Conservation (phyloP, 1,140 invertebrate genomes). For the Choristoneura fumiferana region DNA sequence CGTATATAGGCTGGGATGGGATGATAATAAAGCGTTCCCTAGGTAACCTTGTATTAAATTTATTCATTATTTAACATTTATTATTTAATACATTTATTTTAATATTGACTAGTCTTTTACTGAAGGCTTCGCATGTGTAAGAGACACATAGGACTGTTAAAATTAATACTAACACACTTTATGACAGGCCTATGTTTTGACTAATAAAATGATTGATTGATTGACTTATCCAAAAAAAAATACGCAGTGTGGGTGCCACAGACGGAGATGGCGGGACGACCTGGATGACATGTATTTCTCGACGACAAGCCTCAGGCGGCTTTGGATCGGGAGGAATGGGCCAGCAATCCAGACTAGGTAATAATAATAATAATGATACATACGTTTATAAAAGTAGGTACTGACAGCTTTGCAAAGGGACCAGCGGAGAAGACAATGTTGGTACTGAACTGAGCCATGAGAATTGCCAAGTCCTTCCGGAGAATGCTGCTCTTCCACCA, state of each 20-base stretch:
- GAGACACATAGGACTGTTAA: not conserved
- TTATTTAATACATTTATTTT: not conserved
- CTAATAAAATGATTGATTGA: no score
- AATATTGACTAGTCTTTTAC: not conserved
- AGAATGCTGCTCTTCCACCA: not conserved
- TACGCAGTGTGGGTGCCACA: no score
- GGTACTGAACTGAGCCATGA: not conserved
- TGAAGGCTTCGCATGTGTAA: not conserved
- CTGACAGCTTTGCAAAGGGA: not conserved
- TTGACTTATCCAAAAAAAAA: no score
- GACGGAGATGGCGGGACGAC: no score
- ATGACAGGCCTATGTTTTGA: no score
- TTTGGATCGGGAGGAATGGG: no score
- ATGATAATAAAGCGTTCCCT: not conserved
- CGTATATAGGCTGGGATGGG: not conserved
- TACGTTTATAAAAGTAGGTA: constrained; percentile 13
- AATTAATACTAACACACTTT: not conserved
- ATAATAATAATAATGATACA: no score
- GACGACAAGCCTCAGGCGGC: no score
- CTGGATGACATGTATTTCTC: no score
- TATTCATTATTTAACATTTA: not conserved
- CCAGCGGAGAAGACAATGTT: constrained; percentile 12
- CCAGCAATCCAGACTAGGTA: no score
- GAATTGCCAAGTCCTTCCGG: constrained; percentile 2
- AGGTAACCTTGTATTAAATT: not conserved